Percentiles rank a stretch among this genome's conserved stretches.
These are phyloP conservation scores for Apostichopus japonicus DNA, from an alignment of 35 echinoderm and acorn worm species.

Conservation along the genomic window DNA sequence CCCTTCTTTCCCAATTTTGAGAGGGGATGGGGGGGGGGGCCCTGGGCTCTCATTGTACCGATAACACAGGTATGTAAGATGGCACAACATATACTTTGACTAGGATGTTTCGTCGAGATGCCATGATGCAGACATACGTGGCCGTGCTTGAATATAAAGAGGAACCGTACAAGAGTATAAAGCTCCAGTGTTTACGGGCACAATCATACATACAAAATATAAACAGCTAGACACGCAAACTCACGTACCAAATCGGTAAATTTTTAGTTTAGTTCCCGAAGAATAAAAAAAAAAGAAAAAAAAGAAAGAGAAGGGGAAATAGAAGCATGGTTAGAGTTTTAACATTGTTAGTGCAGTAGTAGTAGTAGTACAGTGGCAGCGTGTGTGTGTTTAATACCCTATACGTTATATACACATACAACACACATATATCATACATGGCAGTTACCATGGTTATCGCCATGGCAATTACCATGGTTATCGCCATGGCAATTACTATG, in stretches of 20 bases:
- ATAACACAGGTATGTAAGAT: too few species aligned
- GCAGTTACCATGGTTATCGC: too few species aligned
- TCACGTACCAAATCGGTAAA: background rate
- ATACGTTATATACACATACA: background rate
- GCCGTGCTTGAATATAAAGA: background rate
- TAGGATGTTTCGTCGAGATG: background rate
- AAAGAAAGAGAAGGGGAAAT: background rate
- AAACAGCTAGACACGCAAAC: background rate
- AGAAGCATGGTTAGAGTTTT: background rate
- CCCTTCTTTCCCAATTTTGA: too few species aligned
- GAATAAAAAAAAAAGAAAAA: background rate
- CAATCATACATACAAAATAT: background rate
- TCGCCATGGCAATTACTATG: too few species aligned
- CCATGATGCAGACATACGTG: background rate
- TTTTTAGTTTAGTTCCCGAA: slow-evolving; percentile 10
- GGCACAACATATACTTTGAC: background rate
- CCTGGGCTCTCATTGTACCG: too few species aligned
- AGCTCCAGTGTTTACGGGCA: background rate
- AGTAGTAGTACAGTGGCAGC: background rate
- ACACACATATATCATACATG: background rate
- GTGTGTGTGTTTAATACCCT: background rate
- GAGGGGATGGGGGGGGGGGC: too few species aligned
- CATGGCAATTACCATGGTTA: too few species aligned
- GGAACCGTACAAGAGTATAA: background rate
- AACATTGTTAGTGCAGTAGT: background rate